Conservation (phyloP, 2,113 vertebrate genomes). For the Semnornis frantzii region DNA sequence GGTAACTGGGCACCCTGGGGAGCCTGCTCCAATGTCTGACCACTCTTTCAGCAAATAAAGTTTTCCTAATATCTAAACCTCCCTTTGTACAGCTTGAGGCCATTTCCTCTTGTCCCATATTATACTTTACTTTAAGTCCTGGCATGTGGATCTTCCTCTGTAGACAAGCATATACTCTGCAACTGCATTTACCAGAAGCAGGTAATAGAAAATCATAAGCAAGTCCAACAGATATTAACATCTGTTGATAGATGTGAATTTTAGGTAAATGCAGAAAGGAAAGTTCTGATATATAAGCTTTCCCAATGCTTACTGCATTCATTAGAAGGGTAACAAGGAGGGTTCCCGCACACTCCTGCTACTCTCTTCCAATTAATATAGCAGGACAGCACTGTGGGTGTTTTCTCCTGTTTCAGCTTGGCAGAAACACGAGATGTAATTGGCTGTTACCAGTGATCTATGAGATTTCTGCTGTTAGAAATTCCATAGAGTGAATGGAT, state of each 20-base stretch:
- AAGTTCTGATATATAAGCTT: not conserved
- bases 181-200: not conserved
- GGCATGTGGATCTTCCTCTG: not conserved
- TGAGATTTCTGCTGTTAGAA: not conserved
- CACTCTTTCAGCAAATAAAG: too few relatives aligned
- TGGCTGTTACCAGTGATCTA: not conserved
- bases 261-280: not conserved
- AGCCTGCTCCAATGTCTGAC: too few relatives aligned
- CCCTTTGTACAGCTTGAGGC: too few relatives aligned
- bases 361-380: not conserved
- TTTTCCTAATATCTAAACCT: too few relatives aligned
- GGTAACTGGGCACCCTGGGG: too few relatives aligned
- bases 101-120: too few relatives aligned
- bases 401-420: not conserved
- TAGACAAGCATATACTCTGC: not conserved
- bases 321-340: not conserved
- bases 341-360: accelerated
- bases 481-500: not conserved
- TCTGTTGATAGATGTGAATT: not conserved
- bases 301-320: not conserved
- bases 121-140: not conserved
- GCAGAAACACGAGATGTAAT: not conserved
- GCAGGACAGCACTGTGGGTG: not conserved
- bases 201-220: not conserved
- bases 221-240: not conserved